Evolutionary conservation across 2,113 vertebrate genomes (phyloP).

Genomic region (Laticauda laticaudata): DNA sequence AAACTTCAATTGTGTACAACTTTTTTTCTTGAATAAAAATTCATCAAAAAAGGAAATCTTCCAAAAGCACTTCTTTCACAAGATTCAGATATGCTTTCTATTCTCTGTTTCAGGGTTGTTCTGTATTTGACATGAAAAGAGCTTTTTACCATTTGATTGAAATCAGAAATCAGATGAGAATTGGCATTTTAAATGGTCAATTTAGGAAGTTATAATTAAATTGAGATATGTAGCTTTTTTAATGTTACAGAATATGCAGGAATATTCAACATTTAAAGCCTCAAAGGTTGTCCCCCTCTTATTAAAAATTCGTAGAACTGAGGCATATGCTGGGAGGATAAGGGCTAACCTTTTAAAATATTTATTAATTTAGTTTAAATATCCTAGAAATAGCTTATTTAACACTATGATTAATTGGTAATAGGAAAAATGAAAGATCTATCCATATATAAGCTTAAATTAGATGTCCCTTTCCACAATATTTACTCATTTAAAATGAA

Average conservation of each 20-base stretch:
- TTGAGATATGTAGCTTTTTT: constrained; percentile 21
- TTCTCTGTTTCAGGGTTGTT: constrained; percentile 49
- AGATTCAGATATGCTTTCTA: constrained; percentile 24
- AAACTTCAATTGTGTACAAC: constrained; percentile 34
- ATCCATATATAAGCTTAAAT: not conserved
- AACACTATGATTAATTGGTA: not conserved
- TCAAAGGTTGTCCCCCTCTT: not conserved
- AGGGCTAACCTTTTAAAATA: not conserved
- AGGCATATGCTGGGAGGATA: not conserved
- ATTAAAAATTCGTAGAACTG: not conserved
- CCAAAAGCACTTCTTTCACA: not conserved
- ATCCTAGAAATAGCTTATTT: constrained; percentile 9
- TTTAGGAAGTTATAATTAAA: constrained; percentile 47
- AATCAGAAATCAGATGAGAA: constrained; percentile 33
- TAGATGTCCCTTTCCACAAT: not conserved
- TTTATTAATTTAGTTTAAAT: constrained; percentile 25
- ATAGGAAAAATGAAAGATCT: not conserved
- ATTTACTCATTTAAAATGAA: not conserved
- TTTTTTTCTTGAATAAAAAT: constrained; percentile 59
- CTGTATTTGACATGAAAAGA: constrained; percentile 46
- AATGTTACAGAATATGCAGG: constrained; percentile 14
- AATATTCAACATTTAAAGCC: constrained; percentile 27
- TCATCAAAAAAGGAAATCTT: constrained; percentile 27
- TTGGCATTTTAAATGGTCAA: constrained; percentile 23
- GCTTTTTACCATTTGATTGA: constrained; percentile 35